A percentile compares a stretch with the other conserved stretches of the same genome.
phyloP scores from a whole-genome alignment of 2,888 invertebrate genomes.

The Tiphia femorata region DNA sequence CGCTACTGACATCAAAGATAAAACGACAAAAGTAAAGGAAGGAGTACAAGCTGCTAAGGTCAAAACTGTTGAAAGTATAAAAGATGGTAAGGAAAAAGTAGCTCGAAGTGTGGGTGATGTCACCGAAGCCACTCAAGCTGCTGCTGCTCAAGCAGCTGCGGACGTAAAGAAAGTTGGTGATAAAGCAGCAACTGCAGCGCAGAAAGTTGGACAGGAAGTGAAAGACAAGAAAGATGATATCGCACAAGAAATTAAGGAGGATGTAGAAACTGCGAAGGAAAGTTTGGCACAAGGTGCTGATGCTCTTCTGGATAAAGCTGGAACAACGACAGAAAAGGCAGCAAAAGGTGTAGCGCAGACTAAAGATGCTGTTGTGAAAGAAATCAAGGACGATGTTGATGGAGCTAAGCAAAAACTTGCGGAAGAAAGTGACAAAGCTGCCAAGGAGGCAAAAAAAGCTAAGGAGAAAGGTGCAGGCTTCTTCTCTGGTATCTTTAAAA shows the following conservation, averaged over 20 bases:
- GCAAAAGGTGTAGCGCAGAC: constrained; percentile 45
- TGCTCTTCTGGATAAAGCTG: constrained; percentile 15
- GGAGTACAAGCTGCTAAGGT: constrained; percentile 27
- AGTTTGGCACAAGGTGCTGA: constrained; percentile 31
- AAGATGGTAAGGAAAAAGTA: constrained; percentile 43
- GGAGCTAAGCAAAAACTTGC: constrained; percentile 20
- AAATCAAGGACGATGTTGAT: constrained; percentile 24
- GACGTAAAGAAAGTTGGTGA: constrained; percentile 41
- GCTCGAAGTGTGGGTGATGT: constrained; percentile 30
- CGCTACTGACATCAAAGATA: constrained; percentile 1
- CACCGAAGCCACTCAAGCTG: constrained; percentile 69
- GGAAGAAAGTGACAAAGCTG: constrained; percentile 28
- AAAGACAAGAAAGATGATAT: constrained; percentile 18
- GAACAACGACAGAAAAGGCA: constrained; percentile 22
- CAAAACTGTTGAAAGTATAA: constrained; percentile 46
- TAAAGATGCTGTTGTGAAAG: constrained; percentile 39
- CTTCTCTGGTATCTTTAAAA: constrained; percentile 45
- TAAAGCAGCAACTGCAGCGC: constrained; percentile 15
- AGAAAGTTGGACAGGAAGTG: constrained; percentile 18
- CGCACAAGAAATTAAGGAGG: constrained; percentile 26
- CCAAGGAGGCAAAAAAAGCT: constrained; percentile 36
- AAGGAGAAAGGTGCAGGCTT: constrained; percentile 45
- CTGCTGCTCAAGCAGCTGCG: constrained; percentile 62
- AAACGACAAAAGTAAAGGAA: constrained; percentile 27
- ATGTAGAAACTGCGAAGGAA: constrained; percentile 32